phyloP scores from a whole-genome alignment of 2,797 vertebrate species.

The Bucorvus abyssinicus region DNA sequence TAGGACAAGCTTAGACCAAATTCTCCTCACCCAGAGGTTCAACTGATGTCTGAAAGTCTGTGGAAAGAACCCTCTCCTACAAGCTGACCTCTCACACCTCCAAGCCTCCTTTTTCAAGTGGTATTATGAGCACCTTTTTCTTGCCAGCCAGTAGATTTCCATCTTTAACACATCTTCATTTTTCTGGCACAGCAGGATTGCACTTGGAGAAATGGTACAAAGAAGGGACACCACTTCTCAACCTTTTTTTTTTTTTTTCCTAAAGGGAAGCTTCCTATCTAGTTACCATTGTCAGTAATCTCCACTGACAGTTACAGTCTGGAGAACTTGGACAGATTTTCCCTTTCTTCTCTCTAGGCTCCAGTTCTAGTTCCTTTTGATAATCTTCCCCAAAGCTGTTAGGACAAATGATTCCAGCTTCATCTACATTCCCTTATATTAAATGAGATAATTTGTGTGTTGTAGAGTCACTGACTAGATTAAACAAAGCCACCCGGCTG shows the following conservation, averaged over 20 bases:
- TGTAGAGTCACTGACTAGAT: constrained; percentile 35
- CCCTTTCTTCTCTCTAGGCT: constrained; percentile 1
- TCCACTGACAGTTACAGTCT: not conserved
- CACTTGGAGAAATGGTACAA: not conserved
- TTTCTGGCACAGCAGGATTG: not conserved
- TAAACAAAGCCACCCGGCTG: constrained; percentile 39
- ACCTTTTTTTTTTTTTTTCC: not conserved
- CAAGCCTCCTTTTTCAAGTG: not conserved
- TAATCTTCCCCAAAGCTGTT: constrained; percentile 55
- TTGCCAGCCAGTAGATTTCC: not conserved
- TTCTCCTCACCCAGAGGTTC: not conserved
- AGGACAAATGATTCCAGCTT: constrained; percentile 49
- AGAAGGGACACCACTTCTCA: not conserved
- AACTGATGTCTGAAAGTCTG: not conserved
- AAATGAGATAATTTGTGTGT: constrained; percentile 38
- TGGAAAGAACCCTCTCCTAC: not conserved
- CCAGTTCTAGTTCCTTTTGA: constrained; percentile 28
- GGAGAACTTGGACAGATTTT: constrained; percentile 15
- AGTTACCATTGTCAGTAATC: not conserved
- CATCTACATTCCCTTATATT: constrained; percentile 3
- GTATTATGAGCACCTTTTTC: not conserved
- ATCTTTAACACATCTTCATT: not conserved
- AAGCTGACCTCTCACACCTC: not conserved
- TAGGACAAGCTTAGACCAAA: not conserved
- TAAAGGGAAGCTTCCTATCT: not conserved